Evolutionary conservation across 1,140 invertebrate genomes (phyloP).

Genomic region (Papilio xuthus): DNA sequence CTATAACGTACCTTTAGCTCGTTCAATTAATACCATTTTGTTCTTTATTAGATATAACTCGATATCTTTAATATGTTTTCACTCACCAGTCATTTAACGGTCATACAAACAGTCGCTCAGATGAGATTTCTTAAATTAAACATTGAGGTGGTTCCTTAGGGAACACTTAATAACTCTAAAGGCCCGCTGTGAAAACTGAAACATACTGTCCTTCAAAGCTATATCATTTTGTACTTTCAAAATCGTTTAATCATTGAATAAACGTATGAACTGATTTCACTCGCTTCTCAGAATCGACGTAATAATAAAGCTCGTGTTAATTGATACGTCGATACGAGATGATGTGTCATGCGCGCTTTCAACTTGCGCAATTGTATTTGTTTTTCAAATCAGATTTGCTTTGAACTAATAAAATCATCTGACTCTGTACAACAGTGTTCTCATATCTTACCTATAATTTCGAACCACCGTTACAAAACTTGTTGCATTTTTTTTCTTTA

Average conservation of each 20-base stretch:
- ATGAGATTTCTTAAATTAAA: too few relatives aligned
- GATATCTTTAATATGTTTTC: too few relatives aligned
- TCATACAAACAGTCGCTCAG: too few relatives aligned
- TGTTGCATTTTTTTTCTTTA: not conserved
- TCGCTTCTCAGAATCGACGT: constrained; percentile 7
- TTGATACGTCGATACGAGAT: constrained; percentile 30
- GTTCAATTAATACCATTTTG: too few relatives aligned
- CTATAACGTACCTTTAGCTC: too few relatives aligned
- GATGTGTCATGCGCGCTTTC: constrained; percentile 18
- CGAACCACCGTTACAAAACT: not conserved
- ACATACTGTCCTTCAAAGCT: too few relatives aligned
- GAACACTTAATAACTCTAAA: too few relatives aligned
- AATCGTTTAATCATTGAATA: constrained; percentile 24
- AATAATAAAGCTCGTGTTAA: constrained; percentile 12
- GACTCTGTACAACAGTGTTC: not conserved
- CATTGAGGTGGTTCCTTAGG: too few relatives aligned
- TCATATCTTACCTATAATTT: not conserved
- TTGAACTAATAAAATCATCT: not conserved
- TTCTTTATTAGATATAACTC: too few relatives aligned
- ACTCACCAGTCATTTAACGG: too few relatives aligned
- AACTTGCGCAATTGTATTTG: not conserved
- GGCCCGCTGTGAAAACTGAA: too few relatives aligned
- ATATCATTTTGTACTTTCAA: not conserved
- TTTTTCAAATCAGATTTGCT: constrained; percentile 1
- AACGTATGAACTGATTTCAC: constrained; percentile 21